These are phyloP conservation scores for Germaria angustata DNA, from an alignment of 2,888 invertebrate genomes.

Conservation along the genomic window DNA sequence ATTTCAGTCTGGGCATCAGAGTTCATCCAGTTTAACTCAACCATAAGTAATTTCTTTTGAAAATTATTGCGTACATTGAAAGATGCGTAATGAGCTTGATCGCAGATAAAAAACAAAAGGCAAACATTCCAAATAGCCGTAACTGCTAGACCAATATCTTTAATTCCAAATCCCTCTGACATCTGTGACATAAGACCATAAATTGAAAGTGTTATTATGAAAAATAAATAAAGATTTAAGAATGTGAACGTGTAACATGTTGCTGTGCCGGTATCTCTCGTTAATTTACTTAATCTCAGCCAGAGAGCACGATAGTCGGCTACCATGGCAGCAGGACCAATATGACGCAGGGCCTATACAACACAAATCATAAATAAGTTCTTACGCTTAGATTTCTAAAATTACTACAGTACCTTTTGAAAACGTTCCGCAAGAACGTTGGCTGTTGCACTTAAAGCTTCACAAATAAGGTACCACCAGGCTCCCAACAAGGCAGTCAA, in stretches of 20 bases:
- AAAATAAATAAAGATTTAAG: slow-evolving; percentile 85
- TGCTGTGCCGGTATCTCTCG: slow-evolving; percentile 84
- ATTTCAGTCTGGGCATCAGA: slow-evolving; percentile 88
- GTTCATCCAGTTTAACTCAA: slow-evolving; percentile 88
- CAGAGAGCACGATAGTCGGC: slow-evolving; percentile 86
- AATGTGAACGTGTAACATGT: slow-evolving; percentile 86
- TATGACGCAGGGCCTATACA: slow-evolving; percentile 83
- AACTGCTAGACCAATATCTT: slow-evolving; percentile 86
- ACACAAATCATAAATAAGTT: not conserved
- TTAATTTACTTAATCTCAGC: slow-evolving; percentile 86
- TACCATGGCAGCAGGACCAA: slow-evolving; percentile 85
- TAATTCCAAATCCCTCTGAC: slow-evolving; percentile 86
- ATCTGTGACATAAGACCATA: slow-evolving; percentile 87
- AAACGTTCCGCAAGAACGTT: slow-evolving; percentile 85
- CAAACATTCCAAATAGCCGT: slow-evolving; percentile 85
- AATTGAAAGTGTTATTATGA: slow-evolving; percentile 87
- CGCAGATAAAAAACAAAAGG: slow-evolving; percentile 86
- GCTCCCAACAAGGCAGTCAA: slow-evolving; percentile 86
- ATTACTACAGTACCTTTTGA: slow-evolving; percentile 80
- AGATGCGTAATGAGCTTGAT: slow-evolving; percentile 87
- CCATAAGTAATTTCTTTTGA: slow-evolving; percentile 87
- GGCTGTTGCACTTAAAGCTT: slow-evolving; percentile 84
- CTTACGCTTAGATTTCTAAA: not conserved
- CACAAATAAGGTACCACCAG: slow-evolving; percentile 86
- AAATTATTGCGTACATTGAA: slow-evolving; percentile 87